Conservation (phyloP, 1,140 invertebrate genomes). For the Augochlora pura region DNA sequence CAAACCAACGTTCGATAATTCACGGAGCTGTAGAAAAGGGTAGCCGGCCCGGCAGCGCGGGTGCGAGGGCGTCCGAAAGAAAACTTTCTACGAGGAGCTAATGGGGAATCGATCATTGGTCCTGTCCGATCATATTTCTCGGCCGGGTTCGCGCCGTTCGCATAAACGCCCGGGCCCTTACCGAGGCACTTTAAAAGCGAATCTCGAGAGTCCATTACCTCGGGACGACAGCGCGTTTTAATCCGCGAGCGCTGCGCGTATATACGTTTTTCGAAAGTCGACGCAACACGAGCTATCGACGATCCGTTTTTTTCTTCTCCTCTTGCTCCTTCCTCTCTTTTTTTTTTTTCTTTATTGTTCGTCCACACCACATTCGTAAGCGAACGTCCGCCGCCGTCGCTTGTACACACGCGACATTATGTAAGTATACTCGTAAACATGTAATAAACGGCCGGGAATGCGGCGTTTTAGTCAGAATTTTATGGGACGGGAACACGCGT, state of each 20-base stretch:
- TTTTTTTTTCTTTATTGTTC: not conserved
- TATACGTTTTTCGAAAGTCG: conserved; percentile 27
- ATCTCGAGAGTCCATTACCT: conserved; percentile 16
- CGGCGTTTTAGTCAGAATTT: conserved; percentile 56
- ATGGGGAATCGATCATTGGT: conserved; percentile 32
- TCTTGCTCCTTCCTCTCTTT: too few relatives aligned
- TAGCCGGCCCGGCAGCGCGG: too few relatives aligned
- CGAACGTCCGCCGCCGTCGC: conserved; percentile 7
- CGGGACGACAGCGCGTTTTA: not conserved
- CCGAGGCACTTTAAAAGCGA: not conserved
- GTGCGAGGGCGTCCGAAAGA: not conserved
- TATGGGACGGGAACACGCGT: conserved; percentile 51
- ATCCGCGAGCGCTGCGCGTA: not conserved
- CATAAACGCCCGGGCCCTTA: not conserved
- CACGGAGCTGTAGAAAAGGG: too few relatives aligned
- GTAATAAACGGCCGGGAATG: conserved; percentile 54
- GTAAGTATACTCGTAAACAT: conserved; percentile 50
- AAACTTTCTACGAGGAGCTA: conserved; percentile 33
- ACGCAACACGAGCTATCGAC: conserved; percentile 6
- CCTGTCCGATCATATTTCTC: conserved; percentile 3
- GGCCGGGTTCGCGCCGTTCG: not conserved
- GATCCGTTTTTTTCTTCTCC: conserved; percentile 12
- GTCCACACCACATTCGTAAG: not conserved
- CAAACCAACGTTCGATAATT: too few relatives aligned
- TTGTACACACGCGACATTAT: conserved; percentile 49